phyloP scores from a whole-genome alignment of 1,140 invertebrate genomes.

The Drosophila kurseongensis region DNA sequence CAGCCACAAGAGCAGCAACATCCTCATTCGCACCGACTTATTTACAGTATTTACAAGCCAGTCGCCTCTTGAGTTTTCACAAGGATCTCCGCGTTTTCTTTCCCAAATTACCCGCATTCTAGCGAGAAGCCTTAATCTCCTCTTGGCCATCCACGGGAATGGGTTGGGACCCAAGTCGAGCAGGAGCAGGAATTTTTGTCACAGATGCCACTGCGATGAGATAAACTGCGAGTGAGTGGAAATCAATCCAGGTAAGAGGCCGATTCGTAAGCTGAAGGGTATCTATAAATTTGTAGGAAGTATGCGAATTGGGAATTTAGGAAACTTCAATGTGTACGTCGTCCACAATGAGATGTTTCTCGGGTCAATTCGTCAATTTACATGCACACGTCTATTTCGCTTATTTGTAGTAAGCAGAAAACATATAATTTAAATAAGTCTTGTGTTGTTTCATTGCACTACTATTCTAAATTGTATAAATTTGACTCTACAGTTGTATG shows the following conservation, averaged over 20 bases:
- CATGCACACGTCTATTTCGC: too few relatives aligned
- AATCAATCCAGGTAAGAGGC: conserved; percentile 33
- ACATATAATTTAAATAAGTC: too few relatives aligned
- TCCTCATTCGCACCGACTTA: conserved; percentile 30
- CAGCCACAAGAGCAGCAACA: conserved; percentile 6
- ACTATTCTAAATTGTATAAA: too few relatives aligned
- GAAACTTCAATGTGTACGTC: too few relatives aligned
- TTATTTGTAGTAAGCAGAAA: too few relatives aligned
- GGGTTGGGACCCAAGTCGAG: conserved; percentile 11
- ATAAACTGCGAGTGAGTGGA: conserved; percentile 48
- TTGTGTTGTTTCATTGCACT: too few relatives aligned
- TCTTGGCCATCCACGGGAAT: conserved; percentile 4
- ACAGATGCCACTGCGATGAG: conserved; percentile 24
- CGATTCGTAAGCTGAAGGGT: conserved; percentile 22
- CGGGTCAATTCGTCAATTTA: too few relatives aligned
- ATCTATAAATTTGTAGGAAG: conserved; percentile 7
- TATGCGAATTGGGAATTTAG: too few relatives aligned
- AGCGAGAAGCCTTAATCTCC: conserved; percentile 47
- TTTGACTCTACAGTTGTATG: too few relatives aligned
- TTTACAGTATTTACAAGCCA: conserved; percentile 46
- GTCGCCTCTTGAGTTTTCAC: conserved; percentile 23
- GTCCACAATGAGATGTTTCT: too few relatives aligned
- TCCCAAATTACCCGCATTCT: conserved; percentile 52
- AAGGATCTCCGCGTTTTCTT: conserved; percentile 7
- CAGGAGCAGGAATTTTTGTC: conserved; percentile 5